These are phyloP conservation scores for Paramormyrops hopkinsi DNA, from an alignment of 2,797 vertebrate species.

Conservation along the genomic window DNA sequence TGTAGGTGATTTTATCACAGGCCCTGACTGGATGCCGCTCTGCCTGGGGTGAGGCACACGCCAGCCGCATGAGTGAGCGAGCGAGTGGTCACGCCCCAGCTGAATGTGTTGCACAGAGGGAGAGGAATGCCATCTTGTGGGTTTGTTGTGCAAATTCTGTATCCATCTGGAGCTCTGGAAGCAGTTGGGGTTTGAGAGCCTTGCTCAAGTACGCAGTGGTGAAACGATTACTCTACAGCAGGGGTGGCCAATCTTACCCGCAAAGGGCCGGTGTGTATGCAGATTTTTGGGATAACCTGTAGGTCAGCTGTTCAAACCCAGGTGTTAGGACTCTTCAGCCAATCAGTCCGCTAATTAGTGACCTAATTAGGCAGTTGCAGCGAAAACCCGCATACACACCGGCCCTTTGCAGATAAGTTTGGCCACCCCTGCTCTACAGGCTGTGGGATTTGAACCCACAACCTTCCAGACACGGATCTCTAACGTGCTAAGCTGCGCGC, in stretches of 20 bases:
- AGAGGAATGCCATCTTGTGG: not conserved
- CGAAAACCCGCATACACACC: no score
- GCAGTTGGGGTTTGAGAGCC: not conserved
- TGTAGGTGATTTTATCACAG: not conserved
- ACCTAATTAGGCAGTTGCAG: no score
- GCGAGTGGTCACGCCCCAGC: not conserved
- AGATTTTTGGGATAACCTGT: no score
- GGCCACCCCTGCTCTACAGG: not conserved
- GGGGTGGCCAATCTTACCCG: no score
- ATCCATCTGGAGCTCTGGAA: not conserved
- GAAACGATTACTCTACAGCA: not conserved
- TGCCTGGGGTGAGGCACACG: not conserved
- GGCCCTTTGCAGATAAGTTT: no score
- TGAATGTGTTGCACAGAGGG: not conserved
- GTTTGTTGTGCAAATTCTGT: not conserved
- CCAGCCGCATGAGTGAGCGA: not conserved
- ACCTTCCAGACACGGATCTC: not conserved
- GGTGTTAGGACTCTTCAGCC: no score
- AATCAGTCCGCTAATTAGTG: no score
- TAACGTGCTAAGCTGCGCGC: not conserved
- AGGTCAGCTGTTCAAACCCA: no score
- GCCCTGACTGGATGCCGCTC: not conserved
- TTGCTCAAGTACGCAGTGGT: not conserved
- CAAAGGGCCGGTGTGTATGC: no score
- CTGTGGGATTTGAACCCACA: not conserved